Evolutionary conservation across 2,113 vertebrate genomes (phyloP).

Genomic region (Phoenicopterus ruber): DNA sequence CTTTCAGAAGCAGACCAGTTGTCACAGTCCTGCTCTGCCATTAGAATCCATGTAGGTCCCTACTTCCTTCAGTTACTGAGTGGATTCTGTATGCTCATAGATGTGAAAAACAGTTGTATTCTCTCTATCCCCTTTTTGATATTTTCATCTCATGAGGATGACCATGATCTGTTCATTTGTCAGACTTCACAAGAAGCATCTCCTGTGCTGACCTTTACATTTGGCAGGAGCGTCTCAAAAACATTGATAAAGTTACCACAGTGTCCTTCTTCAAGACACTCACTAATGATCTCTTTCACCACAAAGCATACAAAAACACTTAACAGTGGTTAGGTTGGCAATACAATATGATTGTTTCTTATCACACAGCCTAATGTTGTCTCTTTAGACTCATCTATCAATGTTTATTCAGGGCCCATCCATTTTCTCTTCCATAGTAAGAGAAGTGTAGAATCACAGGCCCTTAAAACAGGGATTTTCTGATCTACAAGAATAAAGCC

Average conservation of each 20-base stretch:
- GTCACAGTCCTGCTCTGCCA: background rate
- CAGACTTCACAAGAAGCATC: background rate
- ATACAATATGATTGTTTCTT: background rate
- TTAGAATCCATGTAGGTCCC: background rate
- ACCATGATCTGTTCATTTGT: background rate
- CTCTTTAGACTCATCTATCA: background rate
- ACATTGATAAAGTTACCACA: background rate
- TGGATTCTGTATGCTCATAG: background rate
- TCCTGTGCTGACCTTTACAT: background rate
- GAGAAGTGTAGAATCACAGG: background rate
- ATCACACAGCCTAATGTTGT: background rate
- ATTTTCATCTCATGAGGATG: background rate
- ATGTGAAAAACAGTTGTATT: background rate
- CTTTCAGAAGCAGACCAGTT: background rate
- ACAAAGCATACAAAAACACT: background rate
- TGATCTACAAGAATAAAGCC: background rate
- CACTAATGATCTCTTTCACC: background rate
- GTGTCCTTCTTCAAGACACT: background rate
- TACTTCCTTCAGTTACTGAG: background rate
- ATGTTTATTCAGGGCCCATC: background rate
- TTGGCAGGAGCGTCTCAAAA: background rate
- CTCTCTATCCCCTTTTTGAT: background rate
- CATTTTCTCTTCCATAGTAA: background rate
- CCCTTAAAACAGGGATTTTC: background rate
- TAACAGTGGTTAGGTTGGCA: background rate